phyloP scores from a whole-genome alignment of 2,888 invertebrate genomes.

The Exocentrus adspersus region DNA sequence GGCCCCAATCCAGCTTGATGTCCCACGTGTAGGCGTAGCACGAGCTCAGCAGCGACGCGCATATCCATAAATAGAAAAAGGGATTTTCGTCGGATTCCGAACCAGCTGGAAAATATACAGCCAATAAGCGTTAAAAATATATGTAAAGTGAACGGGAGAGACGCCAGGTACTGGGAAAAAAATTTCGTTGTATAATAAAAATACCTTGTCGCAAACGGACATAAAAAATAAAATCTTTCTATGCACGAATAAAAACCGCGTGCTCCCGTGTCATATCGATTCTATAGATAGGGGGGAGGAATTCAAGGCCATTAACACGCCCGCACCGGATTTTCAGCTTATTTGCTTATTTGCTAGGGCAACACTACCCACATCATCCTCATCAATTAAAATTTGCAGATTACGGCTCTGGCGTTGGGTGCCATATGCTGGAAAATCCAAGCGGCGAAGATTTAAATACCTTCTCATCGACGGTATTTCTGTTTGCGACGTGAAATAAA shows the following conservation, averaged over 20 bases:
- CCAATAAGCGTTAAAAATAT: neutral
- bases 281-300: neutral
- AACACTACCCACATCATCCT: no score
- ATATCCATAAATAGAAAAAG: slow-evolving; percentile 90
- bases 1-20: slow-evolving; percentile 99
- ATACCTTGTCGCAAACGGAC: no score
- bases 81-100: slow-evolving; percentile 71
- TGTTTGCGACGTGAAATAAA: no score
- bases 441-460: no score
- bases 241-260: neutral
- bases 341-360: no score
- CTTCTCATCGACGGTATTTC: no score
- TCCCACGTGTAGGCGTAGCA: slow-evolving; percentile 98
- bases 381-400: no score
- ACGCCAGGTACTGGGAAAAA: no score
- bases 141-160: no score
- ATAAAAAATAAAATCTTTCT: neutral
- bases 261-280: neutral
- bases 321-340: neutral
- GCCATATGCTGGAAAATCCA: no score
- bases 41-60: slow-evolving; percentile 85
- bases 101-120: slow-evolving; percentile 21
- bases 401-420: no score
- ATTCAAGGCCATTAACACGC: slow-evolving; percentile 5
- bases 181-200: no score